Conservation (phyloP, 2,113 vertebrate species). For the Cyanoliseus patagonus region DNA sequence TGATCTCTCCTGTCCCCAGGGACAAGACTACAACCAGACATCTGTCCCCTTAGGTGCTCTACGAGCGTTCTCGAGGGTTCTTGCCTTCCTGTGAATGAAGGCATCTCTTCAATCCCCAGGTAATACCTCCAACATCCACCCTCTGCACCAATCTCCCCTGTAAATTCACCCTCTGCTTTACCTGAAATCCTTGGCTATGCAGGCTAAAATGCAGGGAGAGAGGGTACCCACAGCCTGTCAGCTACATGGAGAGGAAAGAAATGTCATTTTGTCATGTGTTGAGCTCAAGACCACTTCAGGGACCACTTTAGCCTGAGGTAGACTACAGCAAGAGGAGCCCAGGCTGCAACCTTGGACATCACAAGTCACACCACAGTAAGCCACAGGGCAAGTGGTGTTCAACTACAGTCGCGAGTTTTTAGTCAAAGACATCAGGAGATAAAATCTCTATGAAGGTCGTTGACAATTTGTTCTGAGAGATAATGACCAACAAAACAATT, state of each 20-base stretch:
- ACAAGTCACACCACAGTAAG: too few species aligned
- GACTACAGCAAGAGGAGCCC: background rate
- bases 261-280: fast-evolving
- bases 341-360: background rate
- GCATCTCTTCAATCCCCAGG: background rate
- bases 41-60: background rate
- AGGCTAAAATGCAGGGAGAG: background rate
- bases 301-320: background rate
- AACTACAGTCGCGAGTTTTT: background rate
- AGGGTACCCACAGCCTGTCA: background rate
- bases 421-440: background rate
- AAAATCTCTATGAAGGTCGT: background rate
- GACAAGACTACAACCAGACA: background rate
- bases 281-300: background rate
- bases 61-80: background rate
- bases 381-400: background rate
- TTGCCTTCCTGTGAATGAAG: background rate
- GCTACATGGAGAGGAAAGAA: fast-evolving
- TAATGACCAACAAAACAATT: background rate
- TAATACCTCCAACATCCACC: background rate
- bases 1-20: background rate
- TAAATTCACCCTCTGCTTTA: background rate
- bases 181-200: background rate
- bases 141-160: background rate
- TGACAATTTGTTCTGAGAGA: background rate